Conservation (phyloP, 2,113 vertebrate species). For the Epinephelus fuscoguttatus region DNA sequence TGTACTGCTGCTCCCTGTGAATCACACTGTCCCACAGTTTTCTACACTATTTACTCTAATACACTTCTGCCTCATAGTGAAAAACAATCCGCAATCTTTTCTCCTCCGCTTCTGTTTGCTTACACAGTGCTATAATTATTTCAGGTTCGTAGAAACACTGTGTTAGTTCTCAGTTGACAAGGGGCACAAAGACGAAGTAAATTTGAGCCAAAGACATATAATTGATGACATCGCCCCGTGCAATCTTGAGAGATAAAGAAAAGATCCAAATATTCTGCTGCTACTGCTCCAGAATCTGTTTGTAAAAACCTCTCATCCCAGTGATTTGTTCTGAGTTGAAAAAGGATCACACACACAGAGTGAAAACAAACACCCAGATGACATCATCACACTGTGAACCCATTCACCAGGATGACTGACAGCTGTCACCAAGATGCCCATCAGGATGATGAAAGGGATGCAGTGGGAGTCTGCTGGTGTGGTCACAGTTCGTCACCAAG, state of each 20-base stretch:
- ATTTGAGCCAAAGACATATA: conserved; percentile 5
- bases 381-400: conserved; percentile 21
- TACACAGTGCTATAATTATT: conserved; percentile 6
- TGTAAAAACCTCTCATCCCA: background rate
- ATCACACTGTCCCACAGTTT: conserved; percentile 2
- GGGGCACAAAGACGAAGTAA: conserved; percentile 2
- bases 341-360: conserved; percentile 19
- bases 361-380: conserved; percentile 29
- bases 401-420: conserved; percentile 49
- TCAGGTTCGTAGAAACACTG: conserved; percentile 5
- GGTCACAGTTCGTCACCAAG: conserved; percentile 20
- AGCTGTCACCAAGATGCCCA: conserved; percentile 40
- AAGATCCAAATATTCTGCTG: background rate
- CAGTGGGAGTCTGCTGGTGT: conserved; percentile 18
- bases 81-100: conserved; percentile 4
- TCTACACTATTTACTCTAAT: background rate
- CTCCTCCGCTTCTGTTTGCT: conserved; percentile 9
- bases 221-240: background rate
- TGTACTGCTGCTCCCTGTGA: conserved; percentile 5
- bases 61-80: background rate
- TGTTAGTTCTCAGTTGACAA: conserved; percentile 6
- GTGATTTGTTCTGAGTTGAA: background rate
- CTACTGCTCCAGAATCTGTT: background rate
- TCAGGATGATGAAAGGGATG: conserved; percentile 34
- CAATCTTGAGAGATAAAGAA: background rate